These are phyloP conservation scores for Plotosus lineatus DNA, from an alignment of 2,113 vertebrate species.

Conservation along the genomic window DNA sequence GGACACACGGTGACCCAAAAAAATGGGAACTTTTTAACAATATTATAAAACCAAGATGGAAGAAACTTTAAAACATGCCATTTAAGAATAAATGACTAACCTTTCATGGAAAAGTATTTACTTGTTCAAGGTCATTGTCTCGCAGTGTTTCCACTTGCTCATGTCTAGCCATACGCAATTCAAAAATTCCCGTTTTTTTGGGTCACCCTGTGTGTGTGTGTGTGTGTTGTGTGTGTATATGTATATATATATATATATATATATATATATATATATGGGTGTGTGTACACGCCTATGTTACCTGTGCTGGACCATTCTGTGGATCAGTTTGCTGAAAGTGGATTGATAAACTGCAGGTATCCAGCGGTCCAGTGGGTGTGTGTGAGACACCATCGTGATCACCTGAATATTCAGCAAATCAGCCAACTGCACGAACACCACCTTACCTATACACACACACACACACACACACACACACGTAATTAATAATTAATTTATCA, in stretches of 20 bases:
- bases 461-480: background rate
- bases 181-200: too few relatives aligned
- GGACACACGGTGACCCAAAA: too few relatives aligned
- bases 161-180: too few relatives aligned
- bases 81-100: too few relatives aligned
- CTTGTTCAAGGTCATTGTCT: too few relatives aligned
- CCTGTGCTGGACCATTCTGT: slow-evolving; percentile 79
- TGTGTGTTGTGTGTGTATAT: background rate
- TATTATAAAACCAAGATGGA: too few relatives aligned
- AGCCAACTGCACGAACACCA: slow-evolving; percentile 83
- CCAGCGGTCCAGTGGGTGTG: slow-evolving; percentile 75
- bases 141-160: too few relatives aligned
- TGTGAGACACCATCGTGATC: slow-evolving; percentile 77
- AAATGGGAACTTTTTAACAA: too few relatives aligned
- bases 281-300: slow-evolving; percentile 51
- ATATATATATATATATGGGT: background rate
- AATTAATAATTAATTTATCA: background rate
- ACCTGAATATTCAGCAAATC: slow-evolving; percentile 93
- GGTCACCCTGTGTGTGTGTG: background rate
- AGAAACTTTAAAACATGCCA: too few relatives aligned
- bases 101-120: too few relatives aligned
- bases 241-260: background rate
- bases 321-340: slow-evolving; percentile 71
- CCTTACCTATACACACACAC: slow-evolving; percentile 74
- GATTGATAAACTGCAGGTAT: slow-evolving; percentile 77